Base-by-base conservation (phyloP, 2,888 invertebrate genomes). In the Zele albiditarsus region DNA sequence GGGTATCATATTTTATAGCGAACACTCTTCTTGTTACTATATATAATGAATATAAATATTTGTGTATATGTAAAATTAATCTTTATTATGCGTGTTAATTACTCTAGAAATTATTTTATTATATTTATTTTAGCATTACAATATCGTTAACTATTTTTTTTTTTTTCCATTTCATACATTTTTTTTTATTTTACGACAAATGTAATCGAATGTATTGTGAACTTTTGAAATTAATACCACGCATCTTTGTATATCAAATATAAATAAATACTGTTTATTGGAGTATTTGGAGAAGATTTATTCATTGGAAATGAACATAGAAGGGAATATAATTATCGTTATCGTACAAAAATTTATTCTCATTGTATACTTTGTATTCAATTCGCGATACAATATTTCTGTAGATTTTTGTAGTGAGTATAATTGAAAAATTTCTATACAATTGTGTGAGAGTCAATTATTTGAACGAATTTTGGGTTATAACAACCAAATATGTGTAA, bases 231-330 rank as follows among this genome's bases (percentile, higher is more conserved):
- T 75, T 68, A 71, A 42, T 75, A 72, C 71, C 66, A 60, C 53
- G 77, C 77, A 69, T 75, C 71, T 69, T 74, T 80, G 53, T 80
- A 76, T 79, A 80, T 76, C 78, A 63, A 77, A 75, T 73, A 70
- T 70, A 71, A 79, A 80, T 80, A 78, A 80, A 80, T 66, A 78
- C 75, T 76, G 73, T 75, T 78, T 80, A 77, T 76, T 78, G 79
- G 70, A 77, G 25, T 38, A 60, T 70, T 25, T 38, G 38, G 58
- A 31, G n/a, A 60, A 28, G 60, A n/a, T 38, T 20, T 23, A 23
- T 68, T 23, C 4, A 62, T 63, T 63, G 8, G 14, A 25, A 12
- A n/a, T 38, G 28, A 20, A 12, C 27, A 49, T 46, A 0, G n/a
- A 28, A 49, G 25, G 1, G 16, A 53, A 57, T 57, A 6, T 2